Evolutionary conservation across 2,113 vertebrate species (phyloP).

Genomic region (Phylloscopus trochiloides): DNA sequence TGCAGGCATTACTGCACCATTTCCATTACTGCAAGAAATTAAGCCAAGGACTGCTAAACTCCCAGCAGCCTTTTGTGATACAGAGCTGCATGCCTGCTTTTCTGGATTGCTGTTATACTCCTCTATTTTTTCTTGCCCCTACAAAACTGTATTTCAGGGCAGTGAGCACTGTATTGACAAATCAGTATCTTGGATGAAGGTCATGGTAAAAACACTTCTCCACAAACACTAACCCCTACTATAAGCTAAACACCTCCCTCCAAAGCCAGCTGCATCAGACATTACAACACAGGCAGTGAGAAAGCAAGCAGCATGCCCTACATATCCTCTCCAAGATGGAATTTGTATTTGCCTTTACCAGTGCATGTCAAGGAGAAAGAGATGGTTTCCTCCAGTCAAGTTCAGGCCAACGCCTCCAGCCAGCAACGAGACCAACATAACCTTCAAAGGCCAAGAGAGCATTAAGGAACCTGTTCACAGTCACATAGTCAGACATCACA

Average conservation of each 20-base stretch:
- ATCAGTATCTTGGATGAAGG: background rate
- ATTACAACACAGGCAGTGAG: background rate
- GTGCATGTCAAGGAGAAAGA: constrained; percentile 97
- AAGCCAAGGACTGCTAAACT: background rate
- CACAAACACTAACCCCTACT: background rate
- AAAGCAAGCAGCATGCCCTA: background rate
- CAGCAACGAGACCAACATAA: constrained; percentile 92
- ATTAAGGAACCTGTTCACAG: background rate
- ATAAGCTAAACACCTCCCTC: background rate
- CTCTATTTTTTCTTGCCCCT: background rate
- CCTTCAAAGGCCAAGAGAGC: constrained; percentile 70
- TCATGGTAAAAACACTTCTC: background rate
- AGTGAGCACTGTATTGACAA: background rate
- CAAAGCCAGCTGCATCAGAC: background rate
- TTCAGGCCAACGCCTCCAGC: constrained; percentile 94
- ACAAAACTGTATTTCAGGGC: background rate
- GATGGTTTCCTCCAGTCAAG: constrained; percentile 92
- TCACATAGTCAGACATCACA: background rate
- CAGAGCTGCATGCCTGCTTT: background rate
- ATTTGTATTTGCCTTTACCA: constrained; percentile 79
- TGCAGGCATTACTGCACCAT: background rate
- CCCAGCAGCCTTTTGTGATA: background rate
- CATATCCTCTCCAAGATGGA: background rate
- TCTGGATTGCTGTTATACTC: background rate
- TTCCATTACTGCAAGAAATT: background rate